Evolutionary conservation across 1,140 invertebrate species (phyloP).

Genomic region (Lethrus apterus): DNA sequence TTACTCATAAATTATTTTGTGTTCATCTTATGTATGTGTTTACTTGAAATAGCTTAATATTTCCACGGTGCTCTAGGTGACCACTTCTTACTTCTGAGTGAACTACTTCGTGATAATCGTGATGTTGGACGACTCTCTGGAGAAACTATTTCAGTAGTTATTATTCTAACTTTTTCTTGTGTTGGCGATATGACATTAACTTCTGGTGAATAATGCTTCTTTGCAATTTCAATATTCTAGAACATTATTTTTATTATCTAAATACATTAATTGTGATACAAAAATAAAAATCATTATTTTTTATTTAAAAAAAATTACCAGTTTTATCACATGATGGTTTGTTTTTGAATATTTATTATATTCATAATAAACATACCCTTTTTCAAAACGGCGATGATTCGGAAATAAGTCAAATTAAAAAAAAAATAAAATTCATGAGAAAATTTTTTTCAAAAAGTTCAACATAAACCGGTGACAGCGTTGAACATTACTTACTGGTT

Average conservation of each 20-base stretch:
- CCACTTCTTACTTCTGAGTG: neutral
- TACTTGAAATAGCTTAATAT: no score
- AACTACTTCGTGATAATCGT: neutral
- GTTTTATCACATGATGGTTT: neutral
- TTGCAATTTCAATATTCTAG: no score
- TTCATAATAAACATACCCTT: neutral
- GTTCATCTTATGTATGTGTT: no score
- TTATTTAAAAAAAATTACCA: slow-evolving; percentile 3
- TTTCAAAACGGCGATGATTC: neutral
- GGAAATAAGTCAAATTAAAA: neutral
- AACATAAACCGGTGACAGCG: no score
- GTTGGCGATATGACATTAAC: slow-evolving; percentile 1
- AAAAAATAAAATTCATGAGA: slow-evolving; percentile 1
- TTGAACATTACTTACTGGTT: neutral
- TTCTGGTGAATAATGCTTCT: slow-evolving; percentile 1
- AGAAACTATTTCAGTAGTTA: neutral
- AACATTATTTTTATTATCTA: no score
- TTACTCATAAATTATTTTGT: no score
- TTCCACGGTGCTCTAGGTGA: neutral
- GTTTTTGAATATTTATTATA: neutral
- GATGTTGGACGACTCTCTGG: neutral
- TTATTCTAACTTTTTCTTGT: slow-evolving; percentile 7
- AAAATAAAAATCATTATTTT: neutral
- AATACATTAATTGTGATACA: neutral
- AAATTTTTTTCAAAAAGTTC: no score